Percentiles rank a stretch among this genome's conserved stretches.
Conservation (phyloP, 2,888 invertebrate species). For the Dynastes hyllus region DNA sequence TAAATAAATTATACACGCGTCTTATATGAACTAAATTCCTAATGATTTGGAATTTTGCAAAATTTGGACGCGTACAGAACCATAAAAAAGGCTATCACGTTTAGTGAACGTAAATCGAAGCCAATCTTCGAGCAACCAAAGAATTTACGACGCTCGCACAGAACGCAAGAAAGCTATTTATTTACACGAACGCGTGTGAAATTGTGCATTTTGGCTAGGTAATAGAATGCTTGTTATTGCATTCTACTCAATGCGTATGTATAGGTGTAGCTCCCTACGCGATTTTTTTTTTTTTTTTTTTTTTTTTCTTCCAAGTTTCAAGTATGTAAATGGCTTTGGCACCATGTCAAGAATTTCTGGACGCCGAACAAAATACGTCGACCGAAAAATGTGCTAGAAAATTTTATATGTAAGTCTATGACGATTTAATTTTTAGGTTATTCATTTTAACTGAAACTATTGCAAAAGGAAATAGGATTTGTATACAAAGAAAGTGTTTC, state of each 20-base stretch:
- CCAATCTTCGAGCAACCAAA: not conserved
- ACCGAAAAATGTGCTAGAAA: conserved; percentile 28
- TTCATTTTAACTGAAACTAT: not conserved
- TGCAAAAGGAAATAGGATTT: not conserved
- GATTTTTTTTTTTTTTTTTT: too few relatives aligned
- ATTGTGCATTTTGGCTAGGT: conserved; percentile 15
- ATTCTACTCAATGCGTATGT: not conserved
- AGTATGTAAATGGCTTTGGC: conserved; percentile 38
- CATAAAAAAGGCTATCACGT: not conserved
- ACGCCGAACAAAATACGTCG: conserved; percentile 23
- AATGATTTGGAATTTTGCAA: too few relatives aligned
- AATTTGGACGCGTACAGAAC: too few relatives aligned
- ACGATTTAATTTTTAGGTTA: not conserved
- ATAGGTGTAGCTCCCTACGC: not conserved
- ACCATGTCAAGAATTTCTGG: conserved; percentile 42
- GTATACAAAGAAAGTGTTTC: too few relatives aligned
- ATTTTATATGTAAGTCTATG: not conserved
- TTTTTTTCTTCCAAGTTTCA: conserved; percentile 41
- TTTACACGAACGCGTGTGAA: not conserved
- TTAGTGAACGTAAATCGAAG: not conserved
- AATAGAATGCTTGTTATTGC: not conserved
- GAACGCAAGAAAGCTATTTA: conserved; percentile 19
- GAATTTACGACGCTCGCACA: conserved; percentile 3
- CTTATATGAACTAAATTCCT: too few relatives aligned
- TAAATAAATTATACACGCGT: too few relatives aligned